These are phyloP conservation scores for Urocyon cinereoargenteus DNA, from an alignment of 2,797 vertebrate species.

Conservation along the genomic window DNA sequence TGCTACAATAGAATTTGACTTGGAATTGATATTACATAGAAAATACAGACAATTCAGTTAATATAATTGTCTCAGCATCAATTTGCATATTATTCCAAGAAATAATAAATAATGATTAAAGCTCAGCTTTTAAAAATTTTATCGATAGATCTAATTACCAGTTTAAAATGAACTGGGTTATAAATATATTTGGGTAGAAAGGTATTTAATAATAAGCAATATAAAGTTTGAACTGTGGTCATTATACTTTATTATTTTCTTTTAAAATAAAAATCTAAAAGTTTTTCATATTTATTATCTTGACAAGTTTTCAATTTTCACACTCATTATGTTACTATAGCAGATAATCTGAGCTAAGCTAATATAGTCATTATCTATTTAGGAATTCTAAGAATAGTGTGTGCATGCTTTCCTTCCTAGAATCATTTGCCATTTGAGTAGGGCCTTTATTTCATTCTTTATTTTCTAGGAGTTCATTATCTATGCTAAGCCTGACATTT, in stretches of 20 bases:
- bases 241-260: not conserved
- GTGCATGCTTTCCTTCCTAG: constrained; percentile 62
- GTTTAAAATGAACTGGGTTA: not conserved
- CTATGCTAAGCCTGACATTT: constrained; percentile 81
- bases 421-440: constrained; percentile 78
- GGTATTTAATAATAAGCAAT: not conserved
- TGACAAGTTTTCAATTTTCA: constrained; percentile 39
- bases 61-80: not conserved
- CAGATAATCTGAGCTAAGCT: constrained; percentile 14
- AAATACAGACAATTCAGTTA: not conserved
- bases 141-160: not conserved
- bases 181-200: not conserved
- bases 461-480: constrained; percentile 82
- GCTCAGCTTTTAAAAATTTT: not conserved
- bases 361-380: constrained; percentile 72
- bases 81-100: not conserved
- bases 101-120: constrained; percentile 9
- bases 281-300: not conserved
- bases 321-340: constrained; percentile 22
- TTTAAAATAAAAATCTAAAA: not conserved
- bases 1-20: not conserved
- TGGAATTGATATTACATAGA: not conserved
- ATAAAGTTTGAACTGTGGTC: not conserved
- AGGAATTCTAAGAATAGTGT: constrained; percentile 67
- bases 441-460: constrained; percentile 79